Conservation (phyloP, 1,140 invertebrate species). For the Drosophila funebris region DNA sequence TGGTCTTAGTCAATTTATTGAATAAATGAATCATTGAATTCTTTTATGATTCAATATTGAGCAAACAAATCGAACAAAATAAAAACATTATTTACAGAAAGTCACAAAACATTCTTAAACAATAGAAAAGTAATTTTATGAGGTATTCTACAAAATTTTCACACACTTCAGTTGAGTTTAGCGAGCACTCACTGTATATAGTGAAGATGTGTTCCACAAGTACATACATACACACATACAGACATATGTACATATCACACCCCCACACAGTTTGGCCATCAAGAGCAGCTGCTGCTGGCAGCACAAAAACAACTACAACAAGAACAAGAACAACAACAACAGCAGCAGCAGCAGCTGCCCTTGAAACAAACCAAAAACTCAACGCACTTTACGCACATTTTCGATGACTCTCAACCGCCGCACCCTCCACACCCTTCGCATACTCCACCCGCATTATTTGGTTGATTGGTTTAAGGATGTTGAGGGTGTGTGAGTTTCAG, state of each 20-base stretch:
- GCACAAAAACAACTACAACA: neutral
- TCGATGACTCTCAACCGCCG: neutral
- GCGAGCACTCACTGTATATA: neutral
- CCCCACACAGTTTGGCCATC: constrained; percentile 17
- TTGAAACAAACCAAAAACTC: constrained; percentile 48
- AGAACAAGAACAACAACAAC: neutral
- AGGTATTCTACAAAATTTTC: neutral
- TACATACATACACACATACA: too few species aligned
- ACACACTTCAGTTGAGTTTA: neutral
- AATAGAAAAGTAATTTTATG: neutral
- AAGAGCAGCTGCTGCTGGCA: constrained; percentile 37
- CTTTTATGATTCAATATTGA: neutral
- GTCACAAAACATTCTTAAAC: too few species aligned
- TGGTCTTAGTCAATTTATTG: neutral
- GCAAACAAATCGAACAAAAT: too few species aligned
- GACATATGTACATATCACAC: neutral
- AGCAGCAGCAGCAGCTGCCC: constrained; percentile 62
- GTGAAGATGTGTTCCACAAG: constrained; percentile 3
- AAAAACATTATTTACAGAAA: too few species aligned
- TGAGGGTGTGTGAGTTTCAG: neutral
- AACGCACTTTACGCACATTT: constrained; percentile 71
- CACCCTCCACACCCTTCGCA: neutral
- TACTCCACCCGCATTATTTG: neutral
- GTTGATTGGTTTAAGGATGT: neutral
- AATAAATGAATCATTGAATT: neutral